Base-by-base conservation (phyloP, 30 jellyfish, hydroid and myxozoan species). In the Aurelia sp. region DNA sequence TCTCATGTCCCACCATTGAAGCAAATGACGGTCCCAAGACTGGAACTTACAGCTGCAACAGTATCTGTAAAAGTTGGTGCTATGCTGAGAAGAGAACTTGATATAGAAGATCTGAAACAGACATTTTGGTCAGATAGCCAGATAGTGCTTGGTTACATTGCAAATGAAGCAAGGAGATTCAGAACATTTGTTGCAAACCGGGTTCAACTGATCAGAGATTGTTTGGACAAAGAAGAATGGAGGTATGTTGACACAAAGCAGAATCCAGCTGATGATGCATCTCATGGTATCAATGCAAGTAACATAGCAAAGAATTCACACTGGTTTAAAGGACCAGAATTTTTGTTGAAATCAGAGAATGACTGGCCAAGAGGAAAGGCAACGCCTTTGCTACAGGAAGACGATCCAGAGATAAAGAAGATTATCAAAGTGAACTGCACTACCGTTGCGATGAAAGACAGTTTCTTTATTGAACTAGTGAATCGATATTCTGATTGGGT, bases 1-100 rank as follows among this genome's bases (percentile, higher is more conserved):
- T 86, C 89, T 16, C 44, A 68, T 30, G 82, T 80, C 41, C 74
- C 90, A 17, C 90, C 92, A 17, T 55, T 37, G 60, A 73, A 81
- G 53, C 74, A 73, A 16, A 57, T 19, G 53, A 67, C 89, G 73
- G 60, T 85, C 22, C 94, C 94, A 33, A 73, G 92, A 80, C 57
- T 55, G 79, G 89, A 84, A 58, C 94, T 74, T 55, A 44, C 78
- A 20, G 94, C 94, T 31, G 94, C 94, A 85, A 89, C 63, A 20
- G 78, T 73, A 50, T 81, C 88, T 12, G 79, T 73, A 27, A 70
- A 73, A 73, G 4, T 74, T 62, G 59, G 33, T 41, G 84, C 64
- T 60, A 55, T 72, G 30, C 50, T 86, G 47, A 35, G 48, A 63
- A 86, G 58, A 47, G 95, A 86, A 86, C 40, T 86, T 40, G 89